Conservation (phyloP, 2,888 invertebrate species). For the Alloplasta piceator region DNA sequence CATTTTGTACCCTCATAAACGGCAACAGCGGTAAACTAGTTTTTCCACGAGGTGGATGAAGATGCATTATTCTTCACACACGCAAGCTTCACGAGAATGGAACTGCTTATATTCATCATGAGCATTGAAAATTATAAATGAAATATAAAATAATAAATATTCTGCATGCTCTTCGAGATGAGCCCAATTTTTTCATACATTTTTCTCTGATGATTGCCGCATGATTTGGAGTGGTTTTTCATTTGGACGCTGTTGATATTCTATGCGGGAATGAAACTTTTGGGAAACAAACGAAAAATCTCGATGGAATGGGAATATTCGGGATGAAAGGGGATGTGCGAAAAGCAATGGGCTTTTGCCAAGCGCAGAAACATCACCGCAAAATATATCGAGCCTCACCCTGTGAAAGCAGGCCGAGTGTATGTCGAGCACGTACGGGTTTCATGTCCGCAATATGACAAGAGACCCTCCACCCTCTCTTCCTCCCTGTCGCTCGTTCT, state of each 20-base stretch:
- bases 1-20: constrained; percentile 14
- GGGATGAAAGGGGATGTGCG: constrained; percentile 23
- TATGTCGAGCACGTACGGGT: constrained; percentile 72
- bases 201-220: neutral
- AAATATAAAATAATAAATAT: no score
- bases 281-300: constrained; percentile 28
- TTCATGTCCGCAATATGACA: constrained; percentile 72
- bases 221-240: neutral
- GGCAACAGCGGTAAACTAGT: neutral
- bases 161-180: no score
- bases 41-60: no score
- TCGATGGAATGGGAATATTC: neutral
- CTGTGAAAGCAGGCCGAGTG: constrained; percentile 55
- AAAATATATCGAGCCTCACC: constrained; percentile 51
- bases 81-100: no score
- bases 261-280: neutral
- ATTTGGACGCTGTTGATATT: neutral
- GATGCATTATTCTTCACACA: no score
- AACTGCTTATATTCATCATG: no score
- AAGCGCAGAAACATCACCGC: constrained; percentile 26
- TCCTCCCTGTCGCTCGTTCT: constrained; percentile 23
- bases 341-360: constrained; percentile 41
- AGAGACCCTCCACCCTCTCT: constrained; percentile 43
- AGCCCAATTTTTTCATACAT: no score
- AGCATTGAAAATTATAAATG: no score